Evolutionary conservation across 2,113 vertebrate species (phyloP).

Genomic region (Malurus melanocephalus): DNA sequence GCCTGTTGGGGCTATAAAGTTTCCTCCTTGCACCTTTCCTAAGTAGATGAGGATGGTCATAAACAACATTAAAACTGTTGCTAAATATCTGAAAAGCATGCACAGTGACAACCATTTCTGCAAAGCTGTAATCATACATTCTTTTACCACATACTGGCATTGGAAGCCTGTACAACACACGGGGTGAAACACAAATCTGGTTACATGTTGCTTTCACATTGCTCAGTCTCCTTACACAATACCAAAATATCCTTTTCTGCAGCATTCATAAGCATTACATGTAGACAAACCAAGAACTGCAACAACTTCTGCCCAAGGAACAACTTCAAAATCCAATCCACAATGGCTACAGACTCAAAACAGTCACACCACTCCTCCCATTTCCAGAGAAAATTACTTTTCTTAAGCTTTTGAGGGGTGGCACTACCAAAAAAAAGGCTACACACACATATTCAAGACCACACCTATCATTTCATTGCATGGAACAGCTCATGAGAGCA

Average conservation of each 20-base stretch:
- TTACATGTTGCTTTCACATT: not conserved
- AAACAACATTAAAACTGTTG: not conserved
- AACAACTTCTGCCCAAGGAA: not conserved
- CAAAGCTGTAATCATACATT: not conserved
- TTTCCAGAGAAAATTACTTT: not conserved
- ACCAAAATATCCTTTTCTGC: not conserved
- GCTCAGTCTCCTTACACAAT: not conserved
- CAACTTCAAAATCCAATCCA: not conserved
- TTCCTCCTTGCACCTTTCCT: not conserved
- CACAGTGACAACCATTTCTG: not conserved
- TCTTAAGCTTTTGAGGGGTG: not conserved
- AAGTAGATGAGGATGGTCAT: not conserved
- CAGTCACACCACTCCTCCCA: not conserved
- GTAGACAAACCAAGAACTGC: not conserved
- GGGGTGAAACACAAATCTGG: not conserved
- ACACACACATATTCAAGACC: not conserved
- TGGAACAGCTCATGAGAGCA: constrained; percentile 6
- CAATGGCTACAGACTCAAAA: not conserved
- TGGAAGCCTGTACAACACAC: not conserved
- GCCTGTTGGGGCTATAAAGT: not conserved
- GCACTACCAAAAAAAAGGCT: not conserved
- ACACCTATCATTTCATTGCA: not conserved
- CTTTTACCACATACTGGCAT: not conserved
- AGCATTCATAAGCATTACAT: not conserved
- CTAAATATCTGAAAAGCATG: not conserved